Base-by-base conservation (phyloP, 2,888 invertebrate genomes). In the Herminia tarsipennalis region DNA sequence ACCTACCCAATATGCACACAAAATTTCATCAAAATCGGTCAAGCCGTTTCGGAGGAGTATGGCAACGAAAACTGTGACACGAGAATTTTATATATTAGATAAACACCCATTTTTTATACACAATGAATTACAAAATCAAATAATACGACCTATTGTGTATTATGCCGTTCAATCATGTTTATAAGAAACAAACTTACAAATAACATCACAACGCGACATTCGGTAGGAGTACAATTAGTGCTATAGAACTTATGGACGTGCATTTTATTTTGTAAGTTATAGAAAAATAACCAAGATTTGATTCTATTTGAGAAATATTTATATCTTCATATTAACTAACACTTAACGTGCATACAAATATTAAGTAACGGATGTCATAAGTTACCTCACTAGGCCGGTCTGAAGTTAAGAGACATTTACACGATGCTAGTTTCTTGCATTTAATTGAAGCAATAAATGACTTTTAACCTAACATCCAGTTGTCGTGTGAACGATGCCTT, bases 121-220 rank as follows among this genome's bases (percentile, higher is more conserved):
- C n/a, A 39, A 39, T 6, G 17, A n/a, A 39, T 17, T 30, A 21
- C 14, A 39, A 24, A 29, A 10, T 9, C 5, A 8, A 12, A 8
- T 13, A 16, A 16, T 3, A 5, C 5, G 8, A 30, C 10, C 5
- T 9, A 37, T n/a, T 14, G 8, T 28, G 28, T 29, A 13, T 29
- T 29, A 29, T 22, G 12, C 2, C n/a, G 6, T 8, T 4, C 28
- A 29, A 13, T 37, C 6, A 37, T 29, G 20, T 28, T 28, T 20
- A 38, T 20, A 32, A 33, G 20, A 59, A 13, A 45, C 8, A 27
- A 46, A 44, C 28, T 39, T 47, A 46, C 5, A 33, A 30, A 40
- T 46, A 66, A 48, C 36, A 50, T 70, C 67, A 70, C 70, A 66
- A 67, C 63, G 43, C 66, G 43, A 30, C 41, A 33, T 66, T 36